Evolutionary conservation across 2,113 vertebrate genomes (phyloP).

Genomic region (Melanerpes aurifrons): DNA sequence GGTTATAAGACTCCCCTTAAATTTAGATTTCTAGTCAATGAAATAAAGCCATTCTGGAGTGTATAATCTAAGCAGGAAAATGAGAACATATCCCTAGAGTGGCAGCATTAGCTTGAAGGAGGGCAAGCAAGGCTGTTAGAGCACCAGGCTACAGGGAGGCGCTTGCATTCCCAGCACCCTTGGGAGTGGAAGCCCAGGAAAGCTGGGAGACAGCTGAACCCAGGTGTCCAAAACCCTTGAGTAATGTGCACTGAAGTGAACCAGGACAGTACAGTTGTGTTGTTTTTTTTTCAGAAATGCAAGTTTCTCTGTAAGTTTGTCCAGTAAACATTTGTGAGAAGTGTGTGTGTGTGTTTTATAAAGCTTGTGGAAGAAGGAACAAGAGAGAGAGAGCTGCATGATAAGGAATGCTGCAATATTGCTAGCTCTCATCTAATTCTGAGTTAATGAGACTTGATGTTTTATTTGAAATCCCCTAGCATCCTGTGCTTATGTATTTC

Average conservation of each 20-base stretch:
- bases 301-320: not conserved
- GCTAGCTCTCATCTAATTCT: not conserved
- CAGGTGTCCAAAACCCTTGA: not conserved
- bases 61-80: not conserved
- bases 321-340: not conserved
- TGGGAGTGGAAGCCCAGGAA: not conserved
- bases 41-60: not conserved
- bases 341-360: not conserved
- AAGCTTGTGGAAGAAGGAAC: not conserved
- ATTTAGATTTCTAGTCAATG: not conserved
- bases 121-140: not conserved
- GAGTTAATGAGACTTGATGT: not conserved
- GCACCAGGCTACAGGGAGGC: not conserved
- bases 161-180: not conserved
- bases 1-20: not conserved
- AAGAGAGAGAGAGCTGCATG: not conserved
- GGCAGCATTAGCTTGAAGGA: not conserved
- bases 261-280: not conserved
- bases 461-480: slow-evolving; percentile 3
- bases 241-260: not conserved
- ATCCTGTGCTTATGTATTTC: not conserved
- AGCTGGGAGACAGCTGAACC: not conserved
- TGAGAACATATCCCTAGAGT: not conserved
- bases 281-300: not conserved
- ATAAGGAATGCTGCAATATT: not conserved